Evolutionary conservation across 2,888 invertebrate genomes (phyloP), one percentile per base, ranked within the genome.

Genomic region (Caenorhabditis imperialis): DNA sequence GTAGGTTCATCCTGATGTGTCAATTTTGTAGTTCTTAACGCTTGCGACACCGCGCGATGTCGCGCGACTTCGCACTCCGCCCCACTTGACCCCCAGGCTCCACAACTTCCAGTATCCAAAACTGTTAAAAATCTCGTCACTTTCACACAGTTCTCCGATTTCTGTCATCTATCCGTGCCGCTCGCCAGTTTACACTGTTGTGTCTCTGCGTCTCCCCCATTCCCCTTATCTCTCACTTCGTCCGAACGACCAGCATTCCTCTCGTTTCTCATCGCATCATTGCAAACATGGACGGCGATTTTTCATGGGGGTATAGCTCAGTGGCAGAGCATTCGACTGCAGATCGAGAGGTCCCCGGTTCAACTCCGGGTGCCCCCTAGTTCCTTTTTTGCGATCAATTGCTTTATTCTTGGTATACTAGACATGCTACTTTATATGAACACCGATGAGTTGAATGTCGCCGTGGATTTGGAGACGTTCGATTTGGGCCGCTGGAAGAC

Each of bases 241-340:
- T 14, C 33, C 40, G 16, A 8, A 30, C 20, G 35, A 48, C 23
- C 22, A 27, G 2, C 25, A n/a, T 7, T 14, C 51, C 53, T 45
- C 35, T 16, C 55, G 25, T 7, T 18, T 20, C 27, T n/a, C 18
- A 47, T 10, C 48, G 42, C 12, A 33, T 35, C 16, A 42, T 53
- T 42, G 7, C 12, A 16, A 14, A 5, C 27, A 7, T 0, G 1
- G 7, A 18, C 33, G 20, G 12, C 10, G 30, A 6, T 30, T 30
- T 30, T 30, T 10, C 7, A 30, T 33, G 82, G 82, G 82, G 82
- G 82, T 81, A 82, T 85, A 85, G 85, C 85, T 85, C 85, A 85
- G 85, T 82, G 85, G 85, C 76, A 85, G 85, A 85, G 85, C 85
- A 85, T 84, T 85, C 84, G 85, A 85, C 84, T 85, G 85, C 85